Evolutionary conservation across 1,140 invertebrate genomes (phyloP).

Genomic region (Bombus vancouverensis): DNA sequence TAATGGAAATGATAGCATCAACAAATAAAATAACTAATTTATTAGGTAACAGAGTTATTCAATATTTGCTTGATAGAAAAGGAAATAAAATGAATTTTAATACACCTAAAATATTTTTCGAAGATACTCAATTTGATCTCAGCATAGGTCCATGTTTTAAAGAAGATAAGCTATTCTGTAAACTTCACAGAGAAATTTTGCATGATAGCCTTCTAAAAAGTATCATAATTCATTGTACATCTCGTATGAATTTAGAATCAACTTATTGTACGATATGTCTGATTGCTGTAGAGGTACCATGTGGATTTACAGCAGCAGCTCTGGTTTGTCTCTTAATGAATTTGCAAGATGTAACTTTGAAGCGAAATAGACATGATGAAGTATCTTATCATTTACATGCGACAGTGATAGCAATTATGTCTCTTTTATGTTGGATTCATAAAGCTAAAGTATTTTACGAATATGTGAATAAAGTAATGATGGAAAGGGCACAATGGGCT

Average conservation of each 20-base stretch:
- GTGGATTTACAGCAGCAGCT: constrained; percentile 83
- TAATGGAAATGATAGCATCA: constrained; percentile 82
- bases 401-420: constrained; percentile 83
- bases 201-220: constrained; percentile 82
- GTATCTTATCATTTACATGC: constrained; percentile 83
- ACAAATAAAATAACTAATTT: constrained; percentile 79
- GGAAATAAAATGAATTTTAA: constrained; percentile 81
- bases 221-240: constrained; percentile 78
- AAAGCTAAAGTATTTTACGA: constrained; percentile 83
- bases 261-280: constrained; percentile 83
- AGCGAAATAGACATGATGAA: constrained; percentile 61
- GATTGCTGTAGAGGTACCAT: constrained; percentile 84
- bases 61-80: constrained; percentile 83
- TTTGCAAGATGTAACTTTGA: constrained; percentile 82
- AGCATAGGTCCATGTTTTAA: constrained; percentile 72
- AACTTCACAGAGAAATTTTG: constrained; percentile 80
- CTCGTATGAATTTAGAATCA: constrained; percentile 81
- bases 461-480: constrained; percentile 83
- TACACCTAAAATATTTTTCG: constrained; percentile 83
- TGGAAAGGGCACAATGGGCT: constrained; percentile 83
- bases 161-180: constrained; percentile 82
- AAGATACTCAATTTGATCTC: constrained; percentile 78
- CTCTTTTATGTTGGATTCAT: constrained; percentile 84
- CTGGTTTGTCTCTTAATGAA: constrained; percentile 83
- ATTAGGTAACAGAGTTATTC: constrained; percentile 83